Evolutionary conservation across 2,888 invertebrate species (phyloP), one percentile per base, ranked within the genome.

Genomic region (Pyrrhosoma nymphula): DNA sequence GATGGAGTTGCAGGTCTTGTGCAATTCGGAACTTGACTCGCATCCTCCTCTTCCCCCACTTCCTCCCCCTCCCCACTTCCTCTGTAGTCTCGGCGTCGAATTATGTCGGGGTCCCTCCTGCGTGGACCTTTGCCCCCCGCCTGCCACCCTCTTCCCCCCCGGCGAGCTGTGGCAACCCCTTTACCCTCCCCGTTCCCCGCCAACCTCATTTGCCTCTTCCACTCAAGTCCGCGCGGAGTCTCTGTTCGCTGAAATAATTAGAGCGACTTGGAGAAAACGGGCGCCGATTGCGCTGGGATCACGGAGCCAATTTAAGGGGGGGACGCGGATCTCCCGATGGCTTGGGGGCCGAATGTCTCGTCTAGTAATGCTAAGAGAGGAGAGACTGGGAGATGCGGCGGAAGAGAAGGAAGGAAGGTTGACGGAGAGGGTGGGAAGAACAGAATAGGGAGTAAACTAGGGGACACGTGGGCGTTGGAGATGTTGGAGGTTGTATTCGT

Each of bases 1-100:
- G 69, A 69, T n/a, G n/a, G 69, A 69, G 69, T 69, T 69, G 69
- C 69, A 69, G 69, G 69, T 69, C 69, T 69, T 69, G 69, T 82
- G 91, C 91, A 91, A 63, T 91, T 63, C 60, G 63, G 91, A 91
- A 91, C 91, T 91, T 91, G 56, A 91, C 63, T 16, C 60, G 55
- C 56, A 26, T 16, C 90, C 56, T 18, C 88, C 82, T 55, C n/a
- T 20, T 23, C 90, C 47, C 26, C 55, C 55, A 20, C 23, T 26
- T 20, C 23, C 55, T 55, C 55, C n/a, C 82, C 35, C 88, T 47
- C 47, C 47, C 47, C 47, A 8, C 30, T 60, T 60, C 60, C 60
- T 0, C 20, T 20, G 60, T 60, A 60, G 18, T 2, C 60, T 60
- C 60, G 60, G 60, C 60, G 69, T 23, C 23, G n/a, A 69, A 69